Base-by-base conservation (phyloP, 1,140 invertebrate genomes). In the Dryas iulia region DNA sequence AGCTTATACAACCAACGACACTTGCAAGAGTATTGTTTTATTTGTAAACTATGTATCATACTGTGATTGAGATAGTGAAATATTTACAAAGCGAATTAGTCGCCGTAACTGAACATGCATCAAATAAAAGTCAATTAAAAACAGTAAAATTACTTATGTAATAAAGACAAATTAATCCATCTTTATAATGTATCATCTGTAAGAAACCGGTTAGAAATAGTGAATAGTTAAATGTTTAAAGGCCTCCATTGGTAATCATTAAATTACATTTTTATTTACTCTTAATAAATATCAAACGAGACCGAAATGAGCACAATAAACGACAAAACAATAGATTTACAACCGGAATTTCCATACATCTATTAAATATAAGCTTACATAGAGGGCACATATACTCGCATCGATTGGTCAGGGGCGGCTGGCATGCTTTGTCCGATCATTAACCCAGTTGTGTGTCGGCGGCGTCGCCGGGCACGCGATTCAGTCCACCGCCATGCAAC, bases 401-500 rank as follows among this genome's bases (percentile, higher is more conserved):
- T 90, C 87, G 87, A 89, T 90, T 90, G 87, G 85, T 87, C 87
- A 87, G 78, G 81, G 82, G 73, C 77, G 82, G 80, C 61, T 68
- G 72, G 71, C 76, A 82, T 82, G 80, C 77, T 79, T 84, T 78
- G 86, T 78, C 81, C 86, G 89, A 91, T 85, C 89, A 91, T 91
- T 91, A 91, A 90, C 87, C 89, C 87, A 91, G 89, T 91, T 89
- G 89, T 77, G 78, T 75, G 79, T 78, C 81, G 76, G 86, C 85
- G 87, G 81, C 82, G 81, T 79, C 84, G 77, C 68, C 71, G 84
- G 84, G 76, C 84, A 81, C 78, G 81, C 84, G 76, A 80, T 59
- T 35, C 81, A 87, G 72, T 87, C 75, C 63, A 65, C 56, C 85
- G 77, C 77, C 77, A 91, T 90, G 89, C 89, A 91, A 83, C 81